Base-by-base conservation (phyloP, 2,113 vertebrate species). In the Centropus bengalensis region DNA sequence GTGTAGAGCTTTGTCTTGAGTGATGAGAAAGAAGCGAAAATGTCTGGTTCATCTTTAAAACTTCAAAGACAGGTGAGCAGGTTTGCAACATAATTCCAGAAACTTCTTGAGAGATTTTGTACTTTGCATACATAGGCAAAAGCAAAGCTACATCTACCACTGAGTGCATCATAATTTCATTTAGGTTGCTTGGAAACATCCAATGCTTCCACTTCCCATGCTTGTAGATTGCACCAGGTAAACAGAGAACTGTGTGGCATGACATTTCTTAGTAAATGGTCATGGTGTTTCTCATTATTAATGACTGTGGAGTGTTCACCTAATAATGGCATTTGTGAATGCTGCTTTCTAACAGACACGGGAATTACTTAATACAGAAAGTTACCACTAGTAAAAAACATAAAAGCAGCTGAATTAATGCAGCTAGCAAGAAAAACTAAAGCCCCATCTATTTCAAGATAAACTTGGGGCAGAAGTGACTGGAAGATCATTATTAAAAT, bases 401-500 rank as follows among this genome's bases (percentile, higher is more conserved):
- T 27, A 64, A 89, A 84, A 75, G 5, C 36, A 68, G n/a, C 13
- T 52, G 68, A 92, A 91, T 71, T 84, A 76, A 91, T 75, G 49
- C 60, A 68, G 7, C 44, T 84, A 71, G n/a, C 24, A 86, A 81
- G 69, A 82, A 89, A 91, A 89, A 75, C 30, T 62, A 86, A 88
- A 93, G 56, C n/a, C 45, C 81, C 56, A 54, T 91, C 93, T 79
- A 91, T 92, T 94, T 84, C 52, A 68, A 19, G 36, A 49, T 40
- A 82, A 79, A 32, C 14, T 58, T 68, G 18, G 40, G 84, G 14
- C 9, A 13, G 12, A 88, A 90, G 33, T 84, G 74, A 86, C 83
- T 91, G 24, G 33, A 71, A 81, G 91, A 44, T 23, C n/a, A 88
- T 93, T 95, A 92, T 84, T 92, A 32, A 84, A 82, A 91, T 56